Conservation (phyloP, 2,888 invertebrate genomes). For the Hofmannophila pseudospretella region DNA sequence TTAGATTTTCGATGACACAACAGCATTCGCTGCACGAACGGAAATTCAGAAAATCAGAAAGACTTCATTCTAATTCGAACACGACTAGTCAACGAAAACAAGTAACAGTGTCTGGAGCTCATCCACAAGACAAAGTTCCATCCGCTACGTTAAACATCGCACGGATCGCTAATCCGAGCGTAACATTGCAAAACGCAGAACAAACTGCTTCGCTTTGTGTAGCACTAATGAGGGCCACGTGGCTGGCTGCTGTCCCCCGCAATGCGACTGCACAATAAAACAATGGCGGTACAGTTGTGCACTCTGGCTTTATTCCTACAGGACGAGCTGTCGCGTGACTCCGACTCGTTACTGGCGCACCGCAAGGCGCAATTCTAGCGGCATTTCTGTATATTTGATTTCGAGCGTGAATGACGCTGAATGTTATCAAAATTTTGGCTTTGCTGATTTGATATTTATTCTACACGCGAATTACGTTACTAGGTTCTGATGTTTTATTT, state of each 20-base stretch:
- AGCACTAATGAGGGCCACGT: constrained; percentile 76
- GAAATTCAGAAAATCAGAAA: not conserved
- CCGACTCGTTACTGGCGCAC: constrained; percentile 52
- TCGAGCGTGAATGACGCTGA: constrained; percentile 31
- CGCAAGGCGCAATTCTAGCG: constrained; percentile 47
- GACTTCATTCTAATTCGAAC: not conserved
- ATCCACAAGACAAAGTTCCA: constrained; percentile 45
- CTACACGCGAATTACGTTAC: too few relatives aligned
- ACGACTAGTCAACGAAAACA: constrained; percentile 1
- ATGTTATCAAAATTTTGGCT: constrained; percentile 34
- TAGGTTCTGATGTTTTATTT: too few relatives aligned
- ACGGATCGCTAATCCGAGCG: constrained; percentile 65
- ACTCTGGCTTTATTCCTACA: constrained; percentile 68
- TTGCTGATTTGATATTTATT: too few relatives aligned
- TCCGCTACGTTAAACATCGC: constrained; percentile 62
- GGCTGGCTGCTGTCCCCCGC: constrained; percentile 60
- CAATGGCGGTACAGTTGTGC: constrained; percentile 67
- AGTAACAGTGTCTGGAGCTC: constrained; percentile 21
- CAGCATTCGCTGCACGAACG: too few relatives aligned
- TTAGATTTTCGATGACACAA: too few relatives aligned
- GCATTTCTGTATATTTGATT: constrained; percentile 49
- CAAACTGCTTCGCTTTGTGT: constrained; percentile 73
- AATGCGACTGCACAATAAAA: constrained; percentile 76
- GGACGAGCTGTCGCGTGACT: constrained; percentile 70
- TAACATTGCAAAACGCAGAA: constrained; percentile 71